phyloP scores from a whole-genome alignment of 35 echinoderm and acorn worm species.

The Ophioderma brevispina region DNA sequence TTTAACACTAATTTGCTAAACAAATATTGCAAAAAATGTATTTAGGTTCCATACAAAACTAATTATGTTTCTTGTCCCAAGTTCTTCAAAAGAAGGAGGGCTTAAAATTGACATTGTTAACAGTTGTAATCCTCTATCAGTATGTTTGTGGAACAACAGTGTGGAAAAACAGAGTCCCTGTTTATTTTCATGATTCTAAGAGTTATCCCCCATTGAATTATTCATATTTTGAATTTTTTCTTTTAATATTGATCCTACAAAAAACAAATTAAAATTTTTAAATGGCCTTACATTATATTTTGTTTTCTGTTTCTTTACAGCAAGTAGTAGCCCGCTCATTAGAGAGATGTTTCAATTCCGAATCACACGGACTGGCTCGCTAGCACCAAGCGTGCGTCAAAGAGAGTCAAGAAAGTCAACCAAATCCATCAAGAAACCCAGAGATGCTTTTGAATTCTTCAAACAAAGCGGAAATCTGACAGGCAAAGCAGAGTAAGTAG shows the following conservation, averaged over 20 bases:
- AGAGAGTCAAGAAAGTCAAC: slow-evolving; percentile 47
- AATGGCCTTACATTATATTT: no score
- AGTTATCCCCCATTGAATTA: no score
- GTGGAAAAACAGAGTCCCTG: no score
- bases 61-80: no score
- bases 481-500: slow-evolving; percentile 17
- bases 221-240: not conserved
- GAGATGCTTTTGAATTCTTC: slow-evolving; percentile 87
- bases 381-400: slow-evolving; percentile 85
- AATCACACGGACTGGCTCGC: slow-evolving; percentile 81
- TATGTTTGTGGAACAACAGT: no score
- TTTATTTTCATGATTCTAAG: no score
- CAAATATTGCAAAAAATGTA: no score
- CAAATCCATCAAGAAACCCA: slow-evolving; percentile 57
- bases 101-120: no score
- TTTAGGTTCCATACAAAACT: no score
- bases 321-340: slow-evolving; percentile 73
- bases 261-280: not conserved
- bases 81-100: no score
- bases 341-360: slow-evolving; percentile 84
- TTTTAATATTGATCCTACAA: not conserved
- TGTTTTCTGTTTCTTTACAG: slow-evolving; percentile 52
- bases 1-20: no score
- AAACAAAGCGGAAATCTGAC: slow-evolving; percentile 52
- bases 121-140: no score